Evolutionary conservation across 1,140 invertebrate genomes (phyloP), one percentile per base, ranked within the genome.

Genomic region (Zaprionus davidi): DNA sequence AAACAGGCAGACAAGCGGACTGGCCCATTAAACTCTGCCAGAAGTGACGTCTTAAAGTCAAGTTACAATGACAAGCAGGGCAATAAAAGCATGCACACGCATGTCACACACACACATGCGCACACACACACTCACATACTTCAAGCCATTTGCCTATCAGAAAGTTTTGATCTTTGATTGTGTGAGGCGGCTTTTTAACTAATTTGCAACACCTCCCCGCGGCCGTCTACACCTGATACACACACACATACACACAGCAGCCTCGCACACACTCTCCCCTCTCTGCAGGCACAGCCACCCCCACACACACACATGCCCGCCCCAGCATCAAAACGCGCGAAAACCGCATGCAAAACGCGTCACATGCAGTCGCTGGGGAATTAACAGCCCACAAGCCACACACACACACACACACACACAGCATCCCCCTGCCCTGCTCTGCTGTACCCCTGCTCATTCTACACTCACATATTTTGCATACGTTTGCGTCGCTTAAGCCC

Each of bases 261-360:
- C 24, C 55, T 31, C 22, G 13, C 9, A 9, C 20, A 12, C 44
- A 13, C 17, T 66, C 24, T 26, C n/a, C 44, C 28, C 13, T 20
- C 46, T 34, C 13, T 17, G 17, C 57, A 76, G 41, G n/a, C 41
- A 46, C 41, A 46, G n/a, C n/a, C 41, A 17, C 15, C 41, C 15
- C 41, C 36, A 15, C 38, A 26, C 38, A 15, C 38, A 26, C 38
- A n/a, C 34, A 20, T 22, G 56, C 1, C 17, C 36, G 68, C 38
- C 28, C 17, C 59, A 57, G 17, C 15, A 26, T 31, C 51, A 86
- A 82, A 86, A 66, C 71, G 76, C 71, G 62, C 60, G 53, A 24
- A 88, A 88, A 90, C 85, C 84, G 84, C 84, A 88, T 72, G 78
- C 81, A 81, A 88, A 90, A 84, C 85, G 81, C 85, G 85, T 88